Conservation (phyloP, 2,888 invertebrate species). For the Hartigia nigra region DNA sequence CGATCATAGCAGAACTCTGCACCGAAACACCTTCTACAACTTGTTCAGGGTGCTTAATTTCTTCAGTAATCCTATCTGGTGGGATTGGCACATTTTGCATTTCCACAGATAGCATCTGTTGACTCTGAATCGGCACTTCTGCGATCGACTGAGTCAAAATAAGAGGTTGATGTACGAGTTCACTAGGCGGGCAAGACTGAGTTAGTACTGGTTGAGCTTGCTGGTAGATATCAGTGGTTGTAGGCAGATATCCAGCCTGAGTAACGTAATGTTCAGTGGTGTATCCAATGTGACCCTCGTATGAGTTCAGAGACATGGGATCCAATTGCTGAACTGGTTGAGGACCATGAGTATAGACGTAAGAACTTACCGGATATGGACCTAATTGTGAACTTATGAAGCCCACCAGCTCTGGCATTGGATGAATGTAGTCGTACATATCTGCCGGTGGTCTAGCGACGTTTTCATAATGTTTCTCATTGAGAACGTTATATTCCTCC, state of each 20-base stretch:
- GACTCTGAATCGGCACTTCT: background rate
- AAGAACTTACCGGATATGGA: conserved; percentile 62
- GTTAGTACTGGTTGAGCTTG: conserved; percentile 11
- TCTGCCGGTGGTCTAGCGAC: conserved; percentile 40
- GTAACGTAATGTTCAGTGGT: conserved; percentile 51
- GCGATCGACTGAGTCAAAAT: conserved; percentile 16
- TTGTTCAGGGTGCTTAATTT: background rate
- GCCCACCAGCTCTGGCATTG: conserved; percentile 67
- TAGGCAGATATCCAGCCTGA: conserved; percentile 51
- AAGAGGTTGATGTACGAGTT: conserved; percentile 5
- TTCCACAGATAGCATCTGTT: background rate
- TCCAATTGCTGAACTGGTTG: conserved; percentile 45
- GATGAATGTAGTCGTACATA: conserved; percentile 67
- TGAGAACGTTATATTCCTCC: conserved; percentile 38
- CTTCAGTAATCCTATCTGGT: background rate
- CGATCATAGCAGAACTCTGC: background rate
- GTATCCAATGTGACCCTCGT: conserved; percentile 44
- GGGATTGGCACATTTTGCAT: background rate
- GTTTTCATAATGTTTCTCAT: conserved; percentile 21
- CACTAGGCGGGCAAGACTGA: conserved; percentile 2
- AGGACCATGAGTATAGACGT: conserved; percentile 46
- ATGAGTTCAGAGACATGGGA: conserved; percentile 40
- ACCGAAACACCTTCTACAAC: background rate
- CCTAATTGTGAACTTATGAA: conserved; percentile 69
- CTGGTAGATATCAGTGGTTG: conserved; percentile 32